phyloP scores from a whole-genome alignment of 1,140 invertebrate species.

The Saccostrea cuccullata region DNA sequence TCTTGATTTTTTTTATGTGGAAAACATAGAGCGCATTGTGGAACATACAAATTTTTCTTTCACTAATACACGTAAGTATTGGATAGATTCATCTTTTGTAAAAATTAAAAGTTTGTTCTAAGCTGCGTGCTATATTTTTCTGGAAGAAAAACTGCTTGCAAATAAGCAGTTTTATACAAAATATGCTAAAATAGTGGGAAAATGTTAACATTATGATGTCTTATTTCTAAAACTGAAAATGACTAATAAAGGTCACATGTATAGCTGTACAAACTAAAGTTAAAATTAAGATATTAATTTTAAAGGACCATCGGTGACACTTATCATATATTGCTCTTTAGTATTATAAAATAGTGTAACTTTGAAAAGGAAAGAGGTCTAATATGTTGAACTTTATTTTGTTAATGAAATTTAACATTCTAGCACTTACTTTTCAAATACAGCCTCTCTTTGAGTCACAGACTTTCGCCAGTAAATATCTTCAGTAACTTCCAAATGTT shows the following conservation, averaged over 20 bases:
- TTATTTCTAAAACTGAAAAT: no score
- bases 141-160: no score
- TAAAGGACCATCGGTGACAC: background rate
- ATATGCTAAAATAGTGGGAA: no score
- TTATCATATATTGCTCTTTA: background rate
- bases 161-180: no score
- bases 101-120: no score
- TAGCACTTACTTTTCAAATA: slow-evolving; percentile 39
- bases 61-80: no score
- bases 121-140: no score
- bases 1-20: no score
- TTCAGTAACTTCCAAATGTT: background rate
- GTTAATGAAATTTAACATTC: background rate
- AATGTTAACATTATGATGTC: no score
- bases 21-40: no score
- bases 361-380: background rate
- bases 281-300: background rate
- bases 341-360: background rate
- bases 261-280: background rate
- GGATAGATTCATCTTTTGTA: no score
- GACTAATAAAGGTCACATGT: background rate
- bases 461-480: slow-evolving; percentile 18
- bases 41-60: no score
- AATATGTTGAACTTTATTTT: background rate
- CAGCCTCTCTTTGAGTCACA: background rate